Conservation (phyloP, 2,113 vertebrate species). For the Loxodonta africana region DNA sequence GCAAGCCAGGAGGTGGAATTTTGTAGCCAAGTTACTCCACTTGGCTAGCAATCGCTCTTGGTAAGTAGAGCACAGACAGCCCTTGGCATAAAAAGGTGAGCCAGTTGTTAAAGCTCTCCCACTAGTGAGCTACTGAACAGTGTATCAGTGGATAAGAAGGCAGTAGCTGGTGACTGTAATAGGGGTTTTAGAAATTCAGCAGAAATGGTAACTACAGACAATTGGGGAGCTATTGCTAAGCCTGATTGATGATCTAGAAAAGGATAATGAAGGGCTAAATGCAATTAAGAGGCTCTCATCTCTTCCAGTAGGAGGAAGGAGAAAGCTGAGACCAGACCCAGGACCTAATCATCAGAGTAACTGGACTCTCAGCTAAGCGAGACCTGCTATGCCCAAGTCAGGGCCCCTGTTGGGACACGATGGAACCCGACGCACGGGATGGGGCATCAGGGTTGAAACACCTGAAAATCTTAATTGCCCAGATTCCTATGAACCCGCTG, state of each 20-base stretch:
- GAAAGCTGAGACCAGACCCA: neutral
- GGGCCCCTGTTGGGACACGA: neutral
- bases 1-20: too few relatives aligned
- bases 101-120: too few relatives aligned
- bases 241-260: neutral
- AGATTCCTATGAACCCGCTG: neutral
- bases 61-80: neutral
- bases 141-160: neutral
- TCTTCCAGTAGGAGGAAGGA: neutral
- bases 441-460: neutral
- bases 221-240: neutral
- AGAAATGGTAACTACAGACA: neutral
- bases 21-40: neutral
- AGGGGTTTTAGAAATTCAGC: neutral
- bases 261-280: neutral
- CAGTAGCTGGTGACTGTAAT: neutral
- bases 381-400: neutral
- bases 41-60: neutral
- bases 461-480: neutral
- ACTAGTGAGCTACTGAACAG: neutral
- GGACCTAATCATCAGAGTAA: neutral
- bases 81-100: neutral
- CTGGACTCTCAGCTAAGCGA: neutral
- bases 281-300: neutral
- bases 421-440: neutral